Evolutionary conservation across 2,888 invertebrate species (phyloP).

Genomic region (Drosophila robusta): DNA sequence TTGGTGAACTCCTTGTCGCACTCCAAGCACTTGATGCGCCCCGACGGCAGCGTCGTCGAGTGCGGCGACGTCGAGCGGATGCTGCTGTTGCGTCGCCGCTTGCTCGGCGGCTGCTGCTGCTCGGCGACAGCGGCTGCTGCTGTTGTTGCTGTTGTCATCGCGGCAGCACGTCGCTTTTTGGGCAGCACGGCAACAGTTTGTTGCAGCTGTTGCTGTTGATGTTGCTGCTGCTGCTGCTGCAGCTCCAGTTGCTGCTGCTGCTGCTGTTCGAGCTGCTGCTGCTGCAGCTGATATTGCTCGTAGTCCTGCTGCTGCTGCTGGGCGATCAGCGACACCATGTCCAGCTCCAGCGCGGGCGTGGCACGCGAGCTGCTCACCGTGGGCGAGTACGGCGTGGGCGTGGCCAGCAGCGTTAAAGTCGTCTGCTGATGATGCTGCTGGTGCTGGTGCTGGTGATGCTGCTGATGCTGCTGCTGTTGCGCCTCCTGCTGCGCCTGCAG

Average conservation of each 20-base stretch:
- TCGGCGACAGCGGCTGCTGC: not conserved
- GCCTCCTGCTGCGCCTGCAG: constrained; percentile 73
- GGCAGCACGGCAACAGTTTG: constrained; percentile 42
- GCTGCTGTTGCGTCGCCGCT: constrained; percentile 69
- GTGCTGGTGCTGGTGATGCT: constrained; percentile 61
- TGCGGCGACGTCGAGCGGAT: constrained; percentile 68
- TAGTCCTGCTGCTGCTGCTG: constrained; percentile 47
- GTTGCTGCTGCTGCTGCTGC: constrained; percentile 34
- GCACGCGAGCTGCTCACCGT: constrained; percentile 84
- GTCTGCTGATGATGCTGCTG: constrained; percentile 57
- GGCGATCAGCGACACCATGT: constrained; percentile 63
- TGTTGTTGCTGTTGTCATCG: constrained; percentile 29
- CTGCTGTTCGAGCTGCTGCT: constrained; percentile 26
- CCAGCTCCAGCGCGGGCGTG: constrained; percentile 83
- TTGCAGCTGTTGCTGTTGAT: constrained; percentile 41
- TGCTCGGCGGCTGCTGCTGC: constrained; percentile 47
- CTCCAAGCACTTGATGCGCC: constrained; percentile 89
- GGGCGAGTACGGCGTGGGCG: constrained; percentile 76
- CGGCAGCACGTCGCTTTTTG: constrained; percentile 47
- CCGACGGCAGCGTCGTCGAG: constrained; percentile 75
- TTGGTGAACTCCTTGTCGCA: constrained; percentile 94
- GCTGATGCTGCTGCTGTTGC: constrained; percentile 58
- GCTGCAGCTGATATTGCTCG: constrained; percentile 26
- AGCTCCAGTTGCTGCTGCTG: constrained; percentile 45
- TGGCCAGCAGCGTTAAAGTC: constrained; percentile 59